Evolutionary conservation across 2,888 invertebrate species (phyloP).

Genomic region (Automeris io): DNA sequence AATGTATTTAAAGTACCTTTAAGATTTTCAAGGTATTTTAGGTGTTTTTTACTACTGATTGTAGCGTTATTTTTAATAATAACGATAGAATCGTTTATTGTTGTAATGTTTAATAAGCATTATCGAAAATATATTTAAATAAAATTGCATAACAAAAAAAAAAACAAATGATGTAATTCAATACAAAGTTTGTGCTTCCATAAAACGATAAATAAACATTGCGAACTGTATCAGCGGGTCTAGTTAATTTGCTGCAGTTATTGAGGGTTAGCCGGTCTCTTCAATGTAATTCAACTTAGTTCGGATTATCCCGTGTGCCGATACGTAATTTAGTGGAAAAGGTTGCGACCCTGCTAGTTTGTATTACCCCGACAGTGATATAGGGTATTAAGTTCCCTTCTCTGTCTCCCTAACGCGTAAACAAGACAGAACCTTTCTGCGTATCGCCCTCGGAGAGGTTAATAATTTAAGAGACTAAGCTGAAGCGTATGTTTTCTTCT

Average conservation of each 20-base stretch:
- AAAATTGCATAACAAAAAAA: no score
- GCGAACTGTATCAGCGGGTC: constrained; percentile 1
- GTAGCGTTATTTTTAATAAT: no score
- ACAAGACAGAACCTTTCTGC: constrained; percentile 73
- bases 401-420: constrained; percentile 72
- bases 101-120: no score
- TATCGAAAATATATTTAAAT: no score
- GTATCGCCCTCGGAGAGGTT: constrained; percentile 68
- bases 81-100: no score
- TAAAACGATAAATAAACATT: no score
- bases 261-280: constrained; percentile 42
- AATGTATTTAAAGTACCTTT: no score
- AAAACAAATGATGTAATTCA: no score
- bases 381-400: constrained; percentile 74
- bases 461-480: constrained; percentile 73
- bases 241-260: constrained; percentile 44
- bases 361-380: constrained; percentile 74
- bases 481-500: constrained; percentile 59
- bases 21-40: no score
- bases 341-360: constrained; percentile 73
- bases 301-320: constrained; percentile 68
- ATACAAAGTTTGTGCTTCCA: no score
- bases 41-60: no score
- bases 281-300: constrained; percentile 62
- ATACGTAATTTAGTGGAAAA: constrained; percentile 76